These are phyloP conservation scores for Sterna hirundo DNA, from an alignment of 2,113 vertebrate genomes.

Conservation along the genomic window DNA sequence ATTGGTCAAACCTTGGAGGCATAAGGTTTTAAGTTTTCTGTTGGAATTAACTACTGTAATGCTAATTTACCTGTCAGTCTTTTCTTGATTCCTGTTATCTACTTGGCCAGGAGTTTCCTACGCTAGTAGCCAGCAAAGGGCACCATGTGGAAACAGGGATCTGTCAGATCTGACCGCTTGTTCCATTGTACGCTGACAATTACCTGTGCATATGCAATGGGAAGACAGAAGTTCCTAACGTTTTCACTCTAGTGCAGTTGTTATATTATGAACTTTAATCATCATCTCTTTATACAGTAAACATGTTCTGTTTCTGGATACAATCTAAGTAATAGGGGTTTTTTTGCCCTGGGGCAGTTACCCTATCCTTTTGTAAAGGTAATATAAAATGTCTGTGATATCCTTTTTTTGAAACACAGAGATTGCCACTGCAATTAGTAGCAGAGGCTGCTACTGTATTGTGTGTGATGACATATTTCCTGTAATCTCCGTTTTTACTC, in stretches of 20 bases:
- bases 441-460: background rate
- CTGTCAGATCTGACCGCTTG: accelerated
- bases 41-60: background rate
- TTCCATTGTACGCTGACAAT: background rate
- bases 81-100: background rate
- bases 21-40: background rate
- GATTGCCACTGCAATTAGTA: background rate
- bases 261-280: background rate
- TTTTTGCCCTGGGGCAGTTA: background rate
- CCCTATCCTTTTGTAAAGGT: background rate
- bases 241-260: background rate
- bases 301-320: background rate
- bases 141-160: background rate
- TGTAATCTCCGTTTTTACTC: background rate
- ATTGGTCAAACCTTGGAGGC: background rate
- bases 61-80: background rate
- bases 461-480: background rate
- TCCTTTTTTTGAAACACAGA: background rate
- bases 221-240: background rate
- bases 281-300: background rate
- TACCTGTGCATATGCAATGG: accelerated
- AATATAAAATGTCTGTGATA: background rate
- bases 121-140: background rate
- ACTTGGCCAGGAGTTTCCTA: background rate
- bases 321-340: background rate